phyloP scores from a whole-genome alignment of 2,113 vertebrate genomes.

The Kryptolebias marmoratus region DNA sequence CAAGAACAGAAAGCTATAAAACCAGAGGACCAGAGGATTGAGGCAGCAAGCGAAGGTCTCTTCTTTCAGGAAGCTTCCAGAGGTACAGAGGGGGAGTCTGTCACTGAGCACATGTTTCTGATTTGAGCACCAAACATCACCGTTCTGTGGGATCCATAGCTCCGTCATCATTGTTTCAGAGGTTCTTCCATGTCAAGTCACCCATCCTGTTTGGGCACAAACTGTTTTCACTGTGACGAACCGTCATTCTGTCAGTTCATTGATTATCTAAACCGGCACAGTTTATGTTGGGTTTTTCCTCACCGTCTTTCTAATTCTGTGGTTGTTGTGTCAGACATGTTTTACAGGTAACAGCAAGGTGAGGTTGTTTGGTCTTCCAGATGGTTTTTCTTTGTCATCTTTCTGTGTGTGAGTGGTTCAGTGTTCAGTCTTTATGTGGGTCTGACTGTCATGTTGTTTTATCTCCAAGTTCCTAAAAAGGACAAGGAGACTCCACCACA shows the following conservation, averaged over 20 bases:
- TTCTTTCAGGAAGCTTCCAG: constrained; percentile 33
- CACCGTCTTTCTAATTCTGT: constrained; percentile 8
- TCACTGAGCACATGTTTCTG: constrained; percentile 60
- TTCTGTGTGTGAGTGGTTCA: constrained; percentile 4
- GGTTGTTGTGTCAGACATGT: constrained; percentile 17
- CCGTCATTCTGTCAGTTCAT: constrained; percentile 10
- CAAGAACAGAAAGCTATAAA: constrained; percentile 4
- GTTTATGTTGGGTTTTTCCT: neutral
- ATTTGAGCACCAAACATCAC: constrained; percentile 49
- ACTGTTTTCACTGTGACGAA: constrained; percentile 16
- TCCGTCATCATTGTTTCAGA: constrained; percentile 22
- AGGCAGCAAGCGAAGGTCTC: constrained; percentile 16
- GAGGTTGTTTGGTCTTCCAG: constrained; percentile 4
- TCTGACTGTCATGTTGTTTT: constrained; percentile 54
- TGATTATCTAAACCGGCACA: constrained; percentile 20
- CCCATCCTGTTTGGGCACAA: constrained; percentile 56
- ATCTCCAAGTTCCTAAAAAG: constrained; percentile 69
- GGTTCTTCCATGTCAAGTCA: constrained; percentile 55
- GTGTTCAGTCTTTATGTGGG: constrained; percentile 2
- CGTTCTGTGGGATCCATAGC: neutral
- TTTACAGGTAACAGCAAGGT: neutral
- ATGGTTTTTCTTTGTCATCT: neutral
- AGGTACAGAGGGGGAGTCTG: constrained; percentile 55
- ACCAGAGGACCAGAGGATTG: constrained; percentile 9
- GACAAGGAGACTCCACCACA: constrained; percentile 58